Evolutionary conservation across 2,888 invertebrate genomes (phyloP).

Genomic region (Tuta absoluta): DNA sequence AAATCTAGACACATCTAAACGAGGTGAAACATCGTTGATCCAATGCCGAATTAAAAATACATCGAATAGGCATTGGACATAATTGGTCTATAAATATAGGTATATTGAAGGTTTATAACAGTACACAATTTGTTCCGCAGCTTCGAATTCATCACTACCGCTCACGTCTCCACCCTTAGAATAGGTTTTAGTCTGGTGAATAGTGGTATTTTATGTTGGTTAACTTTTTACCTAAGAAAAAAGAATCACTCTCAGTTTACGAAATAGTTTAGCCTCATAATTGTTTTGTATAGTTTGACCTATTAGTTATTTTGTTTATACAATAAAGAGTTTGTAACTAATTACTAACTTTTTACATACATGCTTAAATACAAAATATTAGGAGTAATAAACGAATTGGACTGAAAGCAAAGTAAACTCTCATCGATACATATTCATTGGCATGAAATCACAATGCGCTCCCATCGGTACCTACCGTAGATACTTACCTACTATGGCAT

Average conservation of each 20-base stretch:
- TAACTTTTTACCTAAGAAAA: no score
- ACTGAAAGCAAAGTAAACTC: not conserved
- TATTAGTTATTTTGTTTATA: no score
- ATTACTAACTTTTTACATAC: no score
- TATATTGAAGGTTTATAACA: not conserved
- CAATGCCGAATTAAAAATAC: constrained; percentile 8
- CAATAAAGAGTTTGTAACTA: no score
- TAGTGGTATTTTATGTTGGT: no score
- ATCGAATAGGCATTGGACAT: not conserved
- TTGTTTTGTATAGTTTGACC: no score
- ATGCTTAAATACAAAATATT: no score
- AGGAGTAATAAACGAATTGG: not conserved
- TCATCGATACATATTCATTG: constrained; percentile 37
- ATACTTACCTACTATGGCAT: not conserved
- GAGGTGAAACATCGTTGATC: not conserved
- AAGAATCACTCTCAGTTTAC: no score
- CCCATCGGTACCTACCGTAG: constrained; percentile 35
- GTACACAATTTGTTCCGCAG: not conserved
- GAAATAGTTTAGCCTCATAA: no score
- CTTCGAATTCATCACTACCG: no score
- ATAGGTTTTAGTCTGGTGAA: no score
- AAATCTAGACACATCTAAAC: not conserved
- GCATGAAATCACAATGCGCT: constrained; percentile 46
- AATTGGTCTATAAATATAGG: not conserved
- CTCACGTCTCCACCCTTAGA: no score